phyloP scores from a whole-genome alignment of 2,113 vertebrate species.

The Anoplopoma fimbria region DNA sequence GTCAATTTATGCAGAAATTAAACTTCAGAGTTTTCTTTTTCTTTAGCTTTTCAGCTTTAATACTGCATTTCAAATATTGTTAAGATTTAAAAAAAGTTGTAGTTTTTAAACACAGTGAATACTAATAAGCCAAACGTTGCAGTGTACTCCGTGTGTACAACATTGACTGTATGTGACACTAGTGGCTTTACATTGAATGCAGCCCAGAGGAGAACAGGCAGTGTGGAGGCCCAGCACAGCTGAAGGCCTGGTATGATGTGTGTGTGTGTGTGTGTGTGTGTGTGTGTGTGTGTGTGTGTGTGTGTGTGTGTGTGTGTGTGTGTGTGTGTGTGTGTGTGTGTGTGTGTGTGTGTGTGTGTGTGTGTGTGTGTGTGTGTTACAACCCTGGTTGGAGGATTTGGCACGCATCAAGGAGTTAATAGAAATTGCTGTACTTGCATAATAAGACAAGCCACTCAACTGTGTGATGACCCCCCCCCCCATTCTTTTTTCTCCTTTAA shows the following conservation, averaged over 20 bases:
- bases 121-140: not conserved
- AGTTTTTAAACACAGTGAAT: not conserved
- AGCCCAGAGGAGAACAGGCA: slow-evolving; percentile 25
- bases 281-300: slow-evolving; percentile 22
- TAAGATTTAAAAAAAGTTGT: not conserved
- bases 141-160: not conserved
- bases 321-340: slow-evolving; percentile 14
- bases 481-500: slow-evolving; percentile 15
- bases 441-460: slow-evolving; percentile 53
- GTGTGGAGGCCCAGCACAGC: slow-evolving; percentile 36
- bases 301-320: slow-evolving; percentile 9
- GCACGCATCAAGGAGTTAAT: slow-evolving; percentile 47
- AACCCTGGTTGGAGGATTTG: slow-evolving; percentile 40
- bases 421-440: slow-evolving; percentile 56
- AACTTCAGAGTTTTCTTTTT: not conserved
- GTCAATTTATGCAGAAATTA: not conserved
- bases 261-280: not conserved
- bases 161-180: not conserved
- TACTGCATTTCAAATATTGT: not conserved
- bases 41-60: not conserved
- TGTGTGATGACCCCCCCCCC: slow-evolving; percentile 22
- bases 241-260: slow-evolving; percentile 37
- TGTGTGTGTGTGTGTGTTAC: slow-evolving; percentile 13
- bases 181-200: slow-evolving; percentile 38
- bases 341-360: slow-evolving; percentile 1